A percentile compares a stretch with the other conserved stretches of the same genome.
These are phyloP conservation scores for Limanda limanda DNA, from an alignment of 2,113 vertebrate species.

Conservation along the genomic window DNA sequence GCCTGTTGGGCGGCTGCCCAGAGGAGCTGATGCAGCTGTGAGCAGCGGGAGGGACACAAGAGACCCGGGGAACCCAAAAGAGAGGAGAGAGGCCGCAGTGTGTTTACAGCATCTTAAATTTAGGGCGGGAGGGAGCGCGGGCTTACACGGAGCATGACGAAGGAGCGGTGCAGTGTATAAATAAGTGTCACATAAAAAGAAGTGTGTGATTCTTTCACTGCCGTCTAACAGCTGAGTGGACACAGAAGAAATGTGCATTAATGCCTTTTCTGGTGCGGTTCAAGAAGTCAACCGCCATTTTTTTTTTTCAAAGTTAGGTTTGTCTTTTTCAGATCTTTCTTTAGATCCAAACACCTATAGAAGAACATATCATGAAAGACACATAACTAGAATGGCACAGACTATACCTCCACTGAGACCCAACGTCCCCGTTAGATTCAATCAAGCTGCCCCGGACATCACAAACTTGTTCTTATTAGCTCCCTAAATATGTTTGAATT, in stretches of 20 bases:
- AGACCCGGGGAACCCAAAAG: constrained; percentile 64
- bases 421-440: no score
- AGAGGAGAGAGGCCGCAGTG: constrained; percentile 65
- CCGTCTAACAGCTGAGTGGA: constrained; percentile 56
- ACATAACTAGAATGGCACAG: background rate
- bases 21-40: constrained; percentile 57
- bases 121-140: constrained; percentile 42
- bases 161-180: constrained; percentile 53
- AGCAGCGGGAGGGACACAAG: constrained; percentile 61
- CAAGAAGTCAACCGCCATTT: background rate
- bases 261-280: constrained; percentile 16
- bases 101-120: constrained; percentile 79
- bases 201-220: constrained; percentile 59
- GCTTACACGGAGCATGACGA: constrained; percentile 52
- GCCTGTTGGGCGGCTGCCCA: constrained; percentile 77
- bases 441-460: no score
- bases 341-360: background rate
- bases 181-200: constrained; percentile 76
- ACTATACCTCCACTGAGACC: no score
- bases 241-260: constrained; percentile 22
- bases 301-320: background rate
- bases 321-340: background rate
- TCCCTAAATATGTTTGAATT: no score
- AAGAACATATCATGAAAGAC: background rate
- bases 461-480: no score